Conservation (phyloP, 2,888 invertebrate genomes). For the Acrobasis suavella region DNA sequence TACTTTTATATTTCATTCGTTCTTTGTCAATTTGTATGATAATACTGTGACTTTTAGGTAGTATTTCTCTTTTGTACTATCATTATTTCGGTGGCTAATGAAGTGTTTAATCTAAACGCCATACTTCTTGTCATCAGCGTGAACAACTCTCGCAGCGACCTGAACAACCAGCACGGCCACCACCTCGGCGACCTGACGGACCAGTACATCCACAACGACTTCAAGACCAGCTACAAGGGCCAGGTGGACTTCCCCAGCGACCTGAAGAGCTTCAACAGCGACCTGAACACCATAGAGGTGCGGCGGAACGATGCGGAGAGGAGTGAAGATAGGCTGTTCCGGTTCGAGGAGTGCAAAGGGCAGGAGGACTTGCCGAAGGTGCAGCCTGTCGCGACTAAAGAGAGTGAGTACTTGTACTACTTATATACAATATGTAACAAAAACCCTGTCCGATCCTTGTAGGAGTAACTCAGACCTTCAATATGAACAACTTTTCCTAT, state of each 20-base stretch:
- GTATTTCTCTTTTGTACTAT: too few relatives aligned
- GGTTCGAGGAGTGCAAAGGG: neutral
- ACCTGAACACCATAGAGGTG: neutral
- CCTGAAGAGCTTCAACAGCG: neutral
- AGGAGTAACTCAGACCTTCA: too few relatives aligned
- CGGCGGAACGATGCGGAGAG: neutral
- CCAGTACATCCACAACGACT: constrained; percentile 2
- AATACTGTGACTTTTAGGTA: too few relatives aligned
- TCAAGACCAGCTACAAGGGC: neutral
- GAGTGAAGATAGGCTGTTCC: neutral
- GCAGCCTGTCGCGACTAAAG: constrained; percentile 4
- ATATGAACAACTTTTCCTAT: too few relatives aligned
- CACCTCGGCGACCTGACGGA: neutral
- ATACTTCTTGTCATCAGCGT: too few relatives aligned
- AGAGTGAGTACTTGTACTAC: neutral
- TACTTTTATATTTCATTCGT: too few relatives aligned
- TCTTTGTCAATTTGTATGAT: too few relatives aligned
- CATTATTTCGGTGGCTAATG: too few relatives aligned
- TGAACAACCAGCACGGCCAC: constrained; percentile 1
- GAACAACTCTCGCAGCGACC: constrained; percentile 6
- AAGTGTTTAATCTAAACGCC: too few relatives aligned
- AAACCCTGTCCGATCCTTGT: too few relatives aligned
- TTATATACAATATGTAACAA: too few relatives aligned
- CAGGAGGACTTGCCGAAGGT: neutral
- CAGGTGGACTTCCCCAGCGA: neutral